These are phyloP conservation scores for Pangasius djambal DNA, from an alignment of 2,797 vertebrate species.

Conservation along the genomic window DNA sequence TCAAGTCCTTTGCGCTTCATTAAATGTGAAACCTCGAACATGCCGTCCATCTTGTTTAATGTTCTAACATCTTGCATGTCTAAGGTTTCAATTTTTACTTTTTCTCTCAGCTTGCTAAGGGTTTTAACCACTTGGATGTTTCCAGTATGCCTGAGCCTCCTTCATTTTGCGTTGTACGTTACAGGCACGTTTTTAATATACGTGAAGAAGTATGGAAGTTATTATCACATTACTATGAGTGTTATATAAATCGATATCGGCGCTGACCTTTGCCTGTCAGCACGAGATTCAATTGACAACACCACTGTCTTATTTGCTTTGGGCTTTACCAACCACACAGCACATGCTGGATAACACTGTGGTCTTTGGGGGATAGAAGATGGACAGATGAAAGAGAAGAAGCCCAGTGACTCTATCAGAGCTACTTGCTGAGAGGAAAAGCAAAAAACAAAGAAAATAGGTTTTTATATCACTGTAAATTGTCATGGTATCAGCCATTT, in stretches of 20 bases:
- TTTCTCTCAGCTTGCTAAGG: background rate
- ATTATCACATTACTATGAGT: background rate
- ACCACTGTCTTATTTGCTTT: slow-evolving; percentile 13
- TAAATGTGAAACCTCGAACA: slow-evolving; percentile 25
- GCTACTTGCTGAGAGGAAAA: slow-evolving; percentile 6
- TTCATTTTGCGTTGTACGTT: background rate
- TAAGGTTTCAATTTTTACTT: background rate
- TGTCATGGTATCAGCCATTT: background rate
- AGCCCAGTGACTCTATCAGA: background rate
- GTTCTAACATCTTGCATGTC: background rate
- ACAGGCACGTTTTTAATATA: background rate
- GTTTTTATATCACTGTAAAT: background rate
- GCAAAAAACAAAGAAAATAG: background rate
- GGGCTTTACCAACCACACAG: slow-evolving; percentile 13
- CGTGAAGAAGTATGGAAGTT: background rate
- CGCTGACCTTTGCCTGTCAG: background rate
- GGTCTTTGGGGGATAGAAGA: background rate
- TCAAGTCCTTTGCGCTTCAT: slow-evolving; percentile 33
- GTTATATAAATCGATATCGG: background rate
- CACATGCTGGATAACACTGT: slow-evolving; percentile 12
- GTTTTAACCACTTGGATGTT: background rate
- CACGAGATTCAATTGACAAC: slow-evolving; percentile 18
- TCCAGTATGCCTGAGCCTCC: background rate
- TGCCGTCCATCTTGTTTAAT: slow-evolving; percentile 31
- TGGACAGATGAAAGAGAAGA: slow-evolving; percentile 4